These are phyloP conservation scores for Drosophila mulleri DNA, from an alignment of 2,888 invertebrate genomes.

Conservation along the genomic window DNA sequence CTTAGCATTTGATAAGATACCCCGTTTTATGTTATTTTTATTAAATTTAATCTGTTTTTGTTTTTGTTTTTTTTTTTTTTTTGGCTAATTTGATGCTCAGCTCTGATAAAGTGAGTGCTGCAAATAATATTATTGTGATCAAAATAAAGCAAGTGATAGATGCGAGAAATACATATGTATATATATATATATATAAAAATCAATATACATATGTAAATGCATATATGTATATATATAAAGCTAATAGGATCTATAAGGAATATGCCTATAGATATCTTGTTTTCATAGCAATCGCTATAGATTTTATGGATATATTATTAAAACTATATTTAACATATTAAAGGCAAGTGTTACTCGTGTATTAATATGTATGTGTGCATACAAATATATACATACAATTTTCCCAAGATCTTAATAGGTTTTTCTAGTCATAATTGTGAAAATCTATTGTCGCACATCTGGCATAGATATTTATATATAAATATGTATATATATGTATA, in stretches of 20 bases:
- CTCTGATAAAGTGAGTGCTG: constrained; percentile 19
- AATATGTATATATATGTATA: constrained; percentile 10
- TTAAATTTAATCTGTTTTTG: constrained; percentile 12
- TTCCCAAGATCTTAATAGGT: background rate
- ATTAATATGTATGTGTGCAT: background rate
- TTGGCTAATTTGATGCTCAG: constrained; percentile 14
- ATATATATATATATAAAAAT: background rate
- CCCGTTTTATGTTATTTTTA: background rate
- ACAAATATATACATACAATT: background rate
- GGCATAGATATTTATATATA: constrained; percentile 16
- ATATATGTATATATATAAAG: background rate
- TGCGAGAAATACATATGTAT: no score
- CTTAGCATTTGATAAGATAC: constrained; percentile 23
- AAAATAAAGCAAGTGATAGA: background rate
- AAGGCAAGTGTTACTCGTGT: background rate
- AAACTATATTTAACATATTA: background rate
- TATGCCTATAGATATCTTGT: background rate
- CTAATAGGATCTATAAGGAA: background rate
- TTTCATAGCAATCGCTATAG: background rate
- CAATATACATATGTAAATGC: background rate
- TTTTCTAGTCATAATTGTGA: constrained; percentile 23
- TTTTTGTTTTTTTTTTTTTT: constrained; percentile 17
- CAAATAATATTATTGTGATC: background rate
- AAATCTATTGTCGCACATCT: constrained; percentile 36
- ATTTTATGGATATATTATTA: background rate